phyloP scores from a whole-genome alignment of 2,113 vertebrate genomes.

The Tetrao urogallus region DNA sequence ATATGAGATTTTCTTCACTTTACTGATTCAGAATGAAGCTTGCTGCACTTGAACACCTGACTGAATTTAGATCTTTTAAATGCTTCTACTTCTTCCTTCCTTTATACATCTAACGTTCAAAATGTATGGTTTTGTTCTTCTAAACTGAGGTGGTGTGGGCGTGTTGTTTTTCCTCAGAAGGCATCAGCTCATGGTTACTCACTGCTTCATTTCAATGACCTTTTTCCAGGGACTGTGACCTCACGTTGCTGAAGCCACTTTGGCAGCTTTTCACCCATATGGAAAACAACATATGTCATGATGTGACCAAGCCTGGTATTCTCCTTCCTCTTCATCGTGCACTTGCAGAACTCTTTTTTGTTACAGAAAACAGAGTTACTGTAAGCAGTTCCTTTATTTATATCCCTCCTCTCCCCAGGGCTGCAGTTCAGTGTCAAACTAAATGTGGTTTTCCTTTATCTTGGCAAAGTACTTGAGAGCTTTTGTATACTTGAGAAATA shows the following conservation, averaged over 20 bases:
- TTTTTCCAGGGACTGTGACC: conserved; percentile 86
- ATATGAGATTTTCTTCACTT: neutral
- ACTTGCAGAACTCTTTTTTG: conserved; percentile 95
- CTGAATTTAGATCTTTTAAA: neutral
- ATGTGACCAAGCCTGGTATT: conserved; percentile 85
- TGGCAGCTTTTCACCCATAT: conserved; percentile 94
- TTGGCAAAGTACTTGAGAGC: neutral
- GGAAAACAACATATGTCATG: conserved; percentile 87
- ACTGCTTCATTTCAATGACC: neutral
- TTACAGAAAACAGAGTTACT: conserved; percentile 89
- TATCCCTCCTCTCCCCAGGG: neutral
- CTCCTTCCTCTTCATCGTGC: conserved; percentile 94
- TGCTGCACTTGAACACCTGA: neutral
- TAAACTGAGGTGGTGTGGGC: neutral
- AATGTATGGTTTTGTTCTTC: neutral
- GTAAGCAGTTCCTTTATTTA: conserved; percentile 75
- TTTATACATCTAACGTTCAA: neutral
- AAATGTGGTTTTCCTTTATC: neutral
- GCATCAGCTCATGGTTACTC: neutral
- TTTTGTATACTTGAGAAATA: neutral
- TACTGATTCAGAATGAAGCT: neutral
- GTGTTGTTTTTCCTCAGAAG: neutral
- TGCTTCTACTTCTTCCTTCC: neutral
- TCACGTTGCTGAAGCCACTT: conserved; percentile 90
- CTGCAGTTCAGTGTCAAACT: neutral